Evolutionary conservation across 1,140 invertebrate species (phyloP), one percentile per base, ranked within the genome.

Genomic region (Papilio aristodemus): DNA sequence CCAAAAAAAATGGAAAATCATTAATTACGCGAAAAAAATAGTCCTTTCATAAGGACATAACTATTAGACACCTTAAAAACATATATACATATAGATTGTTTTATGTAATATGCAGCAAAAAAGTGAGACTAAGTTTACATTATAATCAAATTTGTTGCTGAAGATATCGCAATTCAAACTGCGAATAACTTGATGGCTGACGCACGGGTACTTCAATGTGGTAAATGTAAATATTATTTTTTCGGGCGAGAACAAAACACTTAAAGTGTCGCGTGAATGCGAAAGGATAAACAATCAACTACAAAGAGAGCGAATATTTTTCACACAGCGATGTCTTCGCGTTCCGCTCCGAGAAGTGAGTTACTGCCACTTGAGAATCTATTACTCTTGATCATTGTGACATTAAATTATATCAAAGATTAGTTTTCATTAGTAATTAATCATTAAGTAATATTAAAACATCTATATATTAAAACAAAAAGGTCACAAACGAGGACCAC

Each of bases 211-310:
- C 27, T 19, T 67, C 73, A 69, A 68, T 73, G 71, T 71, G 71
- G 69, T 68, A 71, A 72, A 71, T 72, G 67, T 69, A 64, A 68
- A n/a, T n/a, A n/a, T n/a, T 68, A 69, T 71, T 59, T 71, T 63
- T 75, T 68, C 54, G 46, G 27, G 62, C 36, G 13, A 25, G 54
- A 66, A 68, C 60, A 72, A 74, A 75, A 72, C 71, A 76, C 71
- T 76, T 71, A 59, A 69, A 67, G 41, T 59, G 68, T 50, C 43
- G 43, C 17, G 73, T 76, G 60, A 68, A 71, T 43, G 64, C 10
- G 57, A 60, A 58, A 64, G 71, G 69, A 76, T 43, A 69, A 73
- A 71, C 60, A 73, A 73, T 68, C 64, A 62, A 69, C 71, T 63
- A 62, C 67, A 69, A 57, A 41, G 46, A 36, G 5, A 62, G 67